These are phyloP conservation scores for Drosophila yakuba DNA, from an alignment of 1,140 invertebrate genomes.

Conservation along the genomic window DNA sequence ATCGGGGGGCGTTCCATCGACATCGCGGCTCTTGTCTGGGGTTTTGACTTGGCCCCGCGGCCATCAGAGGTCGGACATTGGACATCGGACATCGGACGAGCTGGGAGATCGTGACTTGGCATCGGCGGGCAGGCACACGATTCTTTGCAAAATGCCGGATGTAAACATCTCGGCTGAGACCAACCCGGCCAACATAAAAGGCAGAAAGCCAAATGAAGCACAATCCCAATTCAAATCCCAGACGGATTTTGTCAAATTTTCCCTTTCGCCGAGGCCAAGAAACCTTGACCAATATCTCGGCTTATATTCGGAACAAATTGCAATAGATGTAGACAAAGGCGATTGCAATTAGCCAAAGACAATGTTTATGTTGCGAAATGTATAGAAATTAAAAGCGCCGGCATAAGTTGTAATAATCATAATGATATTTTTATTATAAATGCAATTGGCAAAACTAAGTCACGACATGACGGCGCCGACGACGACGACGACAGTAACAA, in stretches of 20 bases:
- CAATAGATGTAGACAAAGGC: slow-evolving; percentile 49
- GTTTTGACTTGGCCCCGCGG: slow-evolving; percentile 37
- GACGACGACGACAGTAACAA: slow-evolving; percentile 37
- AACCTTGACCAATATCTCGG: slow-evolving; percentile 75
- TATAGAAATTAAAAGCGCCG: slow-evolving; percentile 60
- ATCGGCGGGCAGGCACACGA: slow-evolving; percentile 72
- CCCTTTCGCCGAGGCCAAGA: slow-evolving; percentile 70
- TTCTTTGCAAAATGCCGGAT: slow-evolving; percentile 77
- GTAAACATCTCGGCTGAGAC: slow-evolving; percentile 32
- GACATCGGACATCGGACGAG: slow-evolving; percentile 50
- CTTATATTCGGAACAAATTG: slow-evolving; percentile 67
- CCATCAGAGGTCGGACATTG: slow-evolving; percentile 47
- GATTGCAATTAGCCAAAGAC: slow-evolving; percentile 71
- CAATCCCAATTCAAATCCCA: slow-evolving; percentile 28
- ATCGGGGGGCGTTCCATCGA: slow-evolving; percentile 61
- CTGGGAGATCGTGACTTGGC: slow-evolving; percentile 66
- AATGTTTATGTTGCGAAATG: slow-evolving; percentile 72
- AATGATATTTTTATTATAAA: slow-evolving; percentile 64
- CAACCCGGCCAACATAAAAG: slow-evolving; percentile 15
- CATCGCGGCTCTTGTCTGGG: slow-evolving; percentile 30
- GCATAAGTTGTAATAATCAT: slow-evolving; percentile 37
- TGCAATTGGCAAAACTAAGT: slow-evolving; percentile 75
- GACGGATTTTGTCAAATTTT: slow-evolving; percentile 66
- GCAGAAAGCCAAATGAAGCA: slow-evolving; percentile 30
- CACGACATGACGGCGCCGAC: slow-evolving; percentile 51